Percentiles rank a stretch among this genome's conserved stretches.
These are phyloP conservation scores for Rhagologus leucostigma DNA, from an alignment of 2,113 vertebrate genomes.

Conservation along the genomic window DNA sequence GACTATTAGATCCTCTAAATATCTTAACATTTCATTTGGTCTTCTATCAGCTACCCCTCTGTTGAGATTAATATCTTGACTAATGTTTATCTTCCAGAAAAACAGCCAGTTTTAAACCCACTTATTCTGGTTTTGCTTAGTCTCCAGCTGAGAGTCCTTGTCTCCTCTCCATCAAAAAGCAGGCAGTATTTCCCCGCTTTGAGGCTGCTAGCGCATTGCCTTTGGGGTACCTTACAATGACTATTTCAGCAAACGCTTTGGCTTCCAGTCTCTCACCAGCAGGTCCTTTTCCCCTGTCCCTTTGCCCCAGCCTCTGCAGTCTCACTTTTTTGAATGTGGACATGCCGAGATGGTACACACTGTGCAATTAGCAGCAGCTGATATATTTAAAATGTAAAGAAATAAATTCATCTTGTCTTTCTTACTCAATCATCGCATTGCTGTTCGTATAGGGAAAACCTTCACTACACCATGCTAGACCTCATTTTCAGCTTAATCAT, in stretches of 20 bases:
- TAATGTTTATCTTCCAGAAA: neutral
- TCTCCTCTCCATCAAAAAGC: neutral
- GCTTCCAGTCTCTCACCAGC: neutral
- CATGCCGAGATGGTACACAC: neutral
- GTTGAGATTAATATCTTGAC: neutral
- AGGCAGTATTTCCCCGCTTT: neutral
- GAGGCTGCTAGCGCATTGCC: neutral
- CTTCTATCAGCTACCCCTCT: neutral
- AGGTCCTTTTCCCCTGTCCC: neutral
- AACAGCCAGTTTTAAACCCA: neutral
- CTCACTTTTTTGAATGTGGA: neutral
- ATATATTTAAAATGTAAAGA: neutral
- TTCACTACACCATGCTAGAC: rapidly evolving
- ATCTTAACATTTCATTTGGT: neutral
- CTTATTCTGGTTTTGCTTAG: neutral
- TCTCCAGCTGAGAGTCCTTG: neutral
- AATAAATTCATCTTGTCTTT: neutral
- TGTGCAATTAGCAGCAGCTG: neutral
- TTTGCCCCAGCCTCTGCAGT: neutral
- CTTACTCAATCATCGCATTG: neutral
- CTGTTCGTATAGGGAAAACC: neutral
- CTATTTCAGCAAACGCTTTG: neutral
- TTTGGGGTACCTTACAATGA: neutral
- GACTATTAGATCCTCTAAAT: neutral
- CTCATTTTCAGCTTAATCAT: neutral